Evolutionary conservation across 2,888 invertebrate species (phyloP).

Genomic region (Caenorhabditis drosophilae): DNA sequence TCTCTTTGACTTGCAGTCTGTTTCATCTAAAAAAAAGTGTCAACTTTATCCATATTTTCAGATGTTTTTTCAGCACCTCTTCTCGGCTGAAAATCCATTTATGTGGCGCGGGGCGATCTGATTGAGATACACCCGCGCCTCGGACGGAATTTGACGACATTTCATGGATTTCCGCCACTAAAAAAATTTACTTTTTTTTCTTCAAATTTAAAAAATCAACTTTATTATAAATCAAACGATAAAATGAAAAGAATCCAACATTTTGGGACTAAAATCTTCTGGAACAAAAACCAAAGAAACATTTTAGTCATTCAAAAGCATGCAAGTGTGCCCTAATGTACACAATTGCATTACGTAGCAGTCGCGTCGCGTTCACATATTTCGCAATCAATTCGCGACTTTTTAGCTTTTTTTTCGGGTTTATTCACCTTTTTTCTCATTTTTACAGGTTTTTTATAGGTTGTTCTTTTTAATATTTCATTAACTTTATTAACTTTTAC

Average conservation of each 20-base stretch:
- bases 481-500: no score
- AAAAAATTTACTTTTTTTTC: background rate
- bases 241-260: no score
- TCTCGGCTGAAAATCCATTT: conserved; percentile 60
- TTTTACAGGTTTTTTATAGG: conserved; percentile 4
- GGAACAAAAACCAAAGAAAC: background rate
- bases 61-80: conserved; percentile 51
- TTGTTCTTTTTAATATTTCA: no score
- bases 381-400: conserved; percentile 23
- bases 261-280: no score
- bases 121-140: conserved; percentile 25
- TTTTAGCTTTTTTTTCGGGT: background rate
- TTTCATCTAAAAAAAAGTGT: conserved; percentile 35
- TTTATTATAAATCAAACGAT: background rate
- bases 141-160: conserved; percentile 14
- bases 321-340: conserved; percentile 17
- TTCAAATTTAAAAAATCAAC: background rate
- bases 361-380: conserved; percentile 16
- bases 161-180: conserved; percentile 3
- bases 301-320: background rate
- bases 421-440: conserved; percentile 5
- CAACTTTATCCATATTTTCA: no score
- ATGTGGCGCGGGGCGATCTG: conserved; percentile 20
- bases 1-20: conserved; percentile 62
- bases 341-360: background rate